These are phyloP conservation scores for Poecile montanus DNA, from an alignment of 2,797 vertebrate species.

Conservation along the genomic window DNA sequence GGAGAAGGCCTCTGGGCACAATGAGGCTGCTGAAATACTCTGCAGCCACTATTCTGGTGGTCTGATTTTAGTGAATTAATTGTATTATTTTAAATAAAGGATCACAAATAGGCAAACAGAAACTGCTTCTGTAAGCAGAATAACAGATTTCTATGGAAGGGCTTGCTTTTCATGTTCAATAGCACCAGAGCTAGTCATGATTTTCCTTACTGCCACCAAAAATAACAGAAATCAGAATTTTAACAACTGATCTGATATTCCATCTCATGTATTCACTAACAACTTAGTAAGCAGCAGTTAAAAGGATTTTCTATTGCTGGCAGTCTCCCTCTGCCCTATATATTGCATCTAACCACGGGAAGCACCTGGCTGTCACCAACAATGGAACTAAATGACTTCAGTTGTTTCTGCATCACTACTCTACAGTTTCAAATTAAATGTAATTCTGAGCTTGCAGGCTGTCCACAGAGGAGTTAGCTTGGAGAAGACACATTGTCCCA, in stretches of 20 bases:
- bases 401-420: neutral
- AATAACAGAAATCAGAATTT: neutral
- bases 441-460: neutral
- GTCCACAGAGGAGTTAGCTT: neutral
- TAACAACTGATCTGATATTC: neutral
- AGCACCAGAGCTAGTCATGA: neutral
- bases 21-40: neutral
- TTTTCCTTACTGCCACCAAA: neutral
- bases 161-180: neutral
- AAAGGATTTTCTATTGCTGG: neutral
- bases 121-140: neutral
- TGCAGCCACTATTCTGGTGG: neutral
- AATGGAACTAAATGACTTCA: neutral
- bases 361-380: neutral
- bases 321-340: neutral
- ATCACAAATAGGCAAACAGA: neutral
- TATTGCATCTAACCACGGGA: neutral
- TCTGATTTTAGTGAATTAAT: neutral
- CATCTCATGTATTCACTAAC: neutral
- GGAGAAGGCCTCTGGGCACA: neutral
- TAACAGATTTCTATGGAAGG: neutral
- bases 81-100: constrained; percentile 3
- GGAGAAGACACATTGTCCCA: neutral
- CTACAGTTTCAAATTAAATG: neutral
- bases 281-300: neutral